Conservation (phyloP, 2,113 vertebrate species). For the Coracopsis vasa region DNA sequence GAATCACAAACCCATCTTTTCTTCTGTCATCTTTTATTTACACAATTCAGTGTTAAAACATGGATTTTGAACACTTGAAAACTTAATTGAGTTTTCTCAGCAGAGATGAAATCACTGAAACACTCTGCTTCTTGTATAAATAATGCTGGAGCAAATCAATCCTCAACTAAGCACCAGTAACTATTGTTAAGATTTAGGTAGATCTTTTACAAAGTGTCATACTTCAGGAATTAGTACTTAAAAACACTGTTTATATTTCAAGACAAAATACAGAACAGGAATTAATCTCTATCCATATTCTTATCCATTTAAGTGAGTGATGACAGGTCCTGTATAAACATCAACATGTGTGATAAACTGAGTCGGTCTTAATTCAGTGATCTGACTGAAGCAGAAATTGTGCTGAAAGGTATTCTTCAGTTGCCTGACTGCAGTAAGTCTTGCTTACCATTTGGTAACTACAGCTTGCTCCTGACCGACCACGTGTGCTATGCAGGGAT, state of each 20-base stretch:
- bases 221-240: constrained; percentile 19
- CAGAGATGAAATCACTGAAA: background rate
- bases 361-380: background rate
- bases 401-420: background rate
- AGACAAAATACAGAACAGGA: constrained; percentile 17
- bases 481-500: accelerated
- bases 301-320: constrained; percentile 28
- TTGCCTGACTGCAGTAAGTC: background rate
- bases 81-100: background rate
- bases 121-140: background rate
- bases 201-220: background rate
- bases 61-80: background rate
- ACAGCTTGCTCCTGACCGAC: background rate
- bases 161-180: background rate
- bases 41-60: background rate
- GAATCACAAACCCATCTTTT: background rate
- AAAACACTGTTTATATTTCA: constrained; percentile 29
- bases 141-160: background rate
- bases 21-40: background rate
- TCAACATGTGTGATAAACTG: background rate
- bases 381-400: background rate
- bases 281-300: constrained; percentile 35
- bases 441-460: background rate
- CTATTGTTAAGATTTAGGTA: background rate
- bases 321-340: constrained; percentile 52